These are phyloP conservation scores for Leuciscus idus DNA, from an alignment of 2,113 vertebrate species.

Conservation along the genomic window DNA sequence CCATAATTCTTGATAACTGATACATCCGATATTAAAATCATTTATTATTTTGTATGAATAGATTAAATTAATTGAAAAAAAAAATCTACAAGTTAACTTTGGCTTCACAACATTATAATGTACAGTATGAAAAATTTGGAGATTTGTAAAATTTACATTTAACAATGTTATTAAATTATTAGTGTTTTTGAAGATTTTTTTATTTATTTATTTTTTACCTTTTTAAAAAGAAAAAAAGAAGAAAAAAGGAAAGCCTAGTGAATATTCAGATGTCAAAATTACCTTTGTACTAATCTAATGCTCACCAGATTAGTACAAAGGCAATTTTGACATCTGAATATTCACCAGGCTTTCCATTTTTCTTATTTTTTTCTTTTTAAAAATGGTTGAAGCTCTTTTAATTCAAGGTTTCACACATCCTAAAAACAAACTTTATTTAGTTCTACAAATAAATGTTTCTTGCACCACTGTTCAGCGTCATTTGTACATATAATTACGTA, in stretches of 20 bases:
- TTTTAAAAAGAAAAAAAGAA: background rate
- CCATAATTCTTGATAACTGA: background rate
- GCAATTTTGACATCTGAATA: background rate
- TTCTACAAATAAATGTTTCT: background rate
- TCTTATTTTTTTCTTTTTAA: background rate
- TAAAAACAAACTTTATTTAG: background rate
- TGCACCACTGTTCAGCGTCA: background rate
- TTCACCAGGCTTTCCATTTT: background rate
- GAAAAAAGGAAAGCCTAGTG: background rate
- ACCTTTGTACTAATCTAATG: background rate
- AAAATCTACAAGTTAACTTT: background rate
- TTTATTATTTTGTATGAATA: background rate
- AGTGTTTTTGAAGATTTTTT: background rate
- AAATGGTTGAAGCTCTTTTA: background rate
- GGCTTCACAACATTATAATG: background rate
- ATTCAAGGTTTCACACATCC: background rate
- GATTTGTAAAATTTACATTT: background rate
- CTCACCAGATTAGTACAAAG: background rate
- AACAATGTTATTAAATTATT: background rate
- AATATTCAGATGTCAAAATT: background rate
- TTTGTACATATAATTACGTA: background rate
- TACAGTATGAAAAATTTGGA: background rate
- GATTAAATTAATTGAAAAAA: too few relatives aligned
- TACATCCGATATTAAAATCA: background rate
- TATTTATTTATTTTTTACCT: background rate